Evolutionary conservation across 2,113 vertebrate species (phyloP).

Genomic region (Odocoileus virginianus): DNA sequence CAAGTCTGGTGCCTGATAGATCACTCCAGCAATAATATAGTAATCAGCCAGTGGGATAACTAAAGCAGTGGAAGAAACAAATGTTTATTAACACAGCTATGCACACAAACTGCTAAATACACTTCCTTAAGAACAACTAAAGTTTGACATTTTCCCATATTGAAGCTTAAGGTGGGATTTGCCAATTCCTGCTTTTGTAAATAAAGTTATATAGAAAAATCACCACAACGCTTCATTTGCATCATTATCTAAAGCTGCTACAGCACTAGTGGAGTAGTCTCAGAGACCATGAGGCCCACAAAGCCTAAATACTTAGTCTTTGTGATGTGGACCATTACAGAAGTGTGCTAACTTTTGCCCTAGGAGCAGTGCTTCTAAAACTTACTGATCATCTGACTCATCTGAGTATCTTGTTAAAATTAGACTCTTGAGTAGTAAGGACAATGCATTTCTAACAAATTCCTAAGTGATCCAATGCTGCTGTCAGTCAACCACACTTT

Average conservation of each 20-base stretch:
- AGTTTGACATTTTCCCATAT: not conserved
- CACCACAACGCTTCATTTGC: not conserved
- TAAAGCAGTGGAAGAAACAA: conserved; percentile 61
- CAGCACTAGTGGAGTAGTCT: not conserved
- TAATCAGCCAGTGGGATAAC: conserved; percentile 93
- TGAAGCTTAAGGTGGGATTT: not conserved
- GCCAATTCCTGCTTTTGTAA: not conserved
- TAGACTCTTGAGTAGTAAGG: not conserved
- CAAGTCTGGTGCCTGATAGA: conserved; percentile 98
- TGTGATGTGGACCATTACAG: not conserved
- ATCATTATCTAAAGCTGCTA: not conserved
- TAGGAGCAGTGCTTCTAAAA: not conserved
- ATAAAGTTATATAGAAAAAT: not conserved
- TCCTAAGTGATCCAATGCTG: not conserved
- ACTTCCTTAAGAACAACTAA: not conserved
- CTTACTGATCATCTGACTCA: not conserved
- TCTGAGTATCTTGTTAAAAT: not conserved
- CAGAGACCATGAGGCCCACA: not conserved
- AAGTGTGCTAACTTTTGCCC: not conserved
- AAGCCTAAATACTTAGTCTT: not conserved
- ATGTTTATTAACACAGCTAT: not conserved
- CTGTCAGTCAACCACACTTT: not conserved
- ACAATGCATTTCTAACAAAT: not conserved
- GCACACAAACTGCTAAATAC: not conserved
- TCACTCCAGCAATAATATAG: conserved; percentile 98